phyloP scores from a whole-genome alignment of 2,113 vertebrate species.

The Microcebus lehilahytsara region DNA sequence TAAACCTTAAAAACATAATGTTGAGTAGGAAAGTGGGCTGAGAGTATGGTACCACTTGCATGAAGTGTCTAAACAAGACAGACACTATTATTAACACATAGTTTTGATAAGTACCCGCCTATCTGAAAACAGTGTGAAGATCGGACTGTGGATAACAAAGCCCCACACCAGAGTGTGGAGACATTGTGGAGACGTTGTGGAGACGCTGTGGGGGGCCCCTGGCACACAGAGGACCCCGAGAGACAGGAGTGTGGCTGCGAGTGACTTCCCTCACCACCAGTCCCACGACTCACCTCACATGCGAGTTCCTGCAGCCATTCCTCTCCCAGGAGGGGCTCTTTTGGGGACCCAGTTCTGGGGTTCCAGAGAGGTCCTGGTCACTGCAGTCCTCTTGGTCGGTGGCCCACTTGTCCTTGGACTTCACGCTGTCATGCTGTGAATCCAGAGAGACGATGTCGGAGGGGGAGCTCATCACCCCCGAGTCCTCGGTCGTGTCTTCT shows the following conservation, averaged over 20 bases:
- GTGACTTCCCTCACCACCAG: no score
- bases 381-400: slow-evolving; percentile 75
- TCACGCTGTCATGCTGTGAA: slow-evolving; percentile 86
- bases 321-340: slow-evolving; percentile 78
- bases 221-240: fast-evolving
- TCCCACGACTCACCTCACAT: slow-evolving; percentile 74
- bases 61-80: not conserved
- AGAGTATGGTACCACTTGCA: fast-evolving
- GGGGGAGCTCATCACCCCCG: slow-evolving; percentile 87
- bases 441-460: slow-evolving; percentile 87
- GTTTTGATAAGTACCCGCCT: not conserved
- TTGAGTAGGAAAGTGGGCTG: not conserved
- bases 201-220: not conserved
- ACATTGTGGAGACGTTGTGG: no score
- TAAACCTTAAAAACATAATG: fast-evolving
- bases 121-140: not conserved
- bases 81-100: no score
- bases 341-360: slow-evolving; percentile 4
- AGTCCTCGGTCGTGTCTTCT: slow-evolving; percentile 91
- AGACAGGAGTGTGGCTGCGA: not conserved
- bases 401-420: slow-evolving; percentile 78
- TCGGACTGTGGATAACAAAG: fast-evolving
- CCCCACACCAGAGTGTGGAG: fast-evolving
- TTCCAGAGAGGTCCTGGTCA: slow-evolving; percentile 21
- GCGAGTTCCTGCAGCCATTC: slow-evolving; percentile 77